These are phyloP conservation scores for Lordiphosa clarofinis DNA, from an alignment of 1,140 invertebrate species.

Conservation along the genomic window DNA sequence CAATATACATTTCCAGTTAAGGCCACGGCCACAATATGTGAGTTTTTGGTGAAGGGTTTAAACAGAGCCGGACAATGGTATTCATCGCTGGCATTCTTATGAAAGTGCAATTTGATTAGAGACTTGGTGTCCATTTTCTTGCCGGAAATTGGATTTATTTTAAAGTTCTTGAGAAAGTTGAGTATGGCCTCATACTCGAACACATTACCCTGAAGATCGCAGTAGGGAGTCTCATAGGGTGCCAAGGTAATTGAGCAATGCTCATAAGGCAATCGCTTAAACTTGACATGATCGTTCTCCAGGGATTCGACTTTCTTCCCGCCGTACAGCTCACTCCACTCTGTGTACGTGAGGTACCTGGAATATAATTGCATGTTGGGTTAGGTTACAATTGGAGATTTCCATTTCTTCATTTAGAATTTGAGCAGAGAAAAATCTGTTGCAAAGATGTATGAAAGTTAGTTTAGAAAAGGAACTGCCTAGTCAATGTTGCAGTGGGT, in stretches of 20 bases:
- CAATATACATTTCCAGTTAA: constrained; percentile 98
- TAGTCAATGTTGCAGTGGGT: too few relatives aligned
- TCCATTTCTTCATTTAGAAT: too few relatives aligned
- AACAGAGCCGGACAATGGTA: constrained; percentile 98
- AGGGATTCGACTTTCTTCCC: constrained; percentile 89
- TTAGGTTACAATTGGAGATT: too few relatives aligned
- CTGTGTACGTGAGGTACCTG: constrained; percentile 93
- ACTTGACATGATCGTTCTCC: constrained; percentile 88
- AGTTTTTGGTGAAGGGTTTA: constrained; percentile 96
- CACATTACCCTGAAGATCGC: constrained; percentile 92
- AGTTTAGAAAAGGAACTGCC: too few relatives aligned
- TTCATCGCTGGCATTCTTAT: constrained; percentile 87
- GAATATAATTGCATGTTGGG: too few relatives aligned
- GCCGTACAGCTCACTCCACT: constrained; percentile 97
- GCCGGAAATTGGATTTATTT: constrained; percentile 96
- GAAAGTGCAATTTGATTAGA: constrained; percentile 94
- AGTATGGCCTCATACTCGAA: constrained; percentile 94
- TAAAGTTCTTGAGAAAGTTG: constrained; percentile 95
- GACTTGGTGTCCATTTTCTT: constrained; percentile 92
- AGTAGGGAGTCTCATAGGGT: constrained; percentile 96
- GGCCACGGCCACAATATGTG: constrained; percentile 95
- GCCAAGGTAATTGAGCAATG: constrained; percentile 96
- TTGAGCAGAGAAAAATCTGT: too few relatives aligned
- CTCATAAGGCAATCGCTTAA: constrained; percentile 94
- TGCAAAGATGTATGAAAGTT: too few relatives aligned